These are phyloP conservation scores for Otus scops DNA, from an alignment of 2,797 vertebrate genomes.

Conservation along the genomic window DNA sequence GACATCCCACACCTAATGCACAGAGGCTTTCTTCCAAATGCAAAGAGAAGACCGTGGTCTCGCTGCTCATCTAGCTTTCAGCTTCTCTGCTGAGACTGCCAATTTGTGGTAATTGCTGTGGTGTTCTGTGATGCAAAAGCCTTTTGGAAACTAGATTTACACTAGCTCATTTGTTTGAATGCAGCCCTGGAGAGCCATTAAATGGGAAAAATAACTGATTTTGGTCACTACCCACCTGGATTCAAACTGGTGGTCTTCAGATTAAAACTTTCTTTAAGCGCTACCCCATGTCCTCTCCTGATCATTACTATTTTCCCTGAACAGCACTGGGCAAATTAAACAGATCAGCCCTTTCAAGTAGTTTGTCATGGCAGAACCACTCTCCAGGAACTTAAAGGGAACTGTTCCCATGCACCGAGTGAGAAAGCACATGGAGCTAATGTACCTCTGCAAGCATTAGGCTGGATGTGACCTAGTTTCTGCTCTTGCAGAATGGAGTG, in stretches of 20 bases:
- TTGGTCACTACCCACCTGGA: constrained; percentile 37
- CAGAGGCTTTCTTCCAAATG: background rate
- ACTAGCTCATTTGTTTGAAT: constrained; percentile 36
- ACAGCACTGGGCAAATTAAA: background rate
- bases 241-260: constrained; percentile 22
- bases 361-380: background rate
- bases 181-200: background rate
- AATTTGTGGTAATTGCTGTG: constrained; percentile 58
- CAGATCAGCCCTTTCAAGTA: background rate
- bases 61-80: constrained; percentile 40
- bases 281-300: background rate
- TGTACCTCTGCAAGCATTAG: background rate
- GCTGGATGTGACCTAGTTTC: constrained; percentile 32
- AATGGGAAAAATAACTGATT: background rate
- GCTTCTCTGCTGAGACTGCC: constrained; percentile 56
- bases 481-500: background rate
- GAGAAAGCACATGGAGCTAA: background rate
- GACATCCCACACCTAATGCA: background rate
- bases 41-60: constrained; percentile 3
- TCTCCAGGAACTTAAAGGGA: constrained; percentile 56
- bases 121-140: constrained; percentile 35
- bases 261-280: background rate
- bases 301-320: constrained; percentile 32
- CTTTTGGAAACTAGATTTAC: constrained; percentile 58
- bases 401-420: background rate